These are phyloP conservation scores for Zaprionus obscuricornis DNA, from an alignment of 2,888 invertebrate species.

Conservation along the genomic window DNA sequence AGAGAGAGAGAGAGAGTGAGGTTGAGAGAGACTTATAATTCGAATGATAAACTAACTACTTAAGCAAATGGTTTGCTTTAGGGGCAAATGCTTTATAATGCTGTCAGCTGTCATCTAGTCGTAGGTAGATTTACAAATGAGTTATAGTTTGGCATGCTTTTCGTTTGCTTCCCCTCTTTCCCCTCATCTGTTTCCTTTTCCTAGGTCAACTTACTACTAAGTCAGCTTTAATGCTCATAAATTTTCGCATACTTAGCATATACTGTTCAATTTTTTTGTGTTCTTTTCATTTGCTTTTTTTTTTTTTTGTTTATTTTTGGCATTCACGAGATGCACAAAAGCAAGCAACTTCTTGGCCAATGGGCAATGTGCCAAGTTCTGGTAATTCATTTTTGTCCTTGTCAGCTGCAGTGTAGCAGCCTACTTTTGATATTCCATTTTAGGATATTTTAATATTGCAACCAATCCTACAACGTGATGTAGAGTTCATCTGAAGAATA, in stretches of 20 bases:
- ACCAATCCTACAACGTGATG: too few relatives aligned
- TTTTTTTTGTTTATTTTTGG: too few relatives aligned
- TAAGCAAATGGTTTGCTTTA: conserved; percentile 35
- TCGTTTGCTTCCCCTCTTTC: background rate
- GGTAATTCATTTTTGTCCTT: conserved; percentile 6
- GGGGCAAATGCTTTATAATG: too few relatives aligned
- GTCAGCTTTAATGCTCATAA: conserved; percentile 54
- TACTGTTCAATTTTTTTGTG: conserved; percentile 32
- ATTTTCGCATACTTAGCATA: conserved; percentile 64
- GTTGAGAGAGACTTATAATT: too few relatives aligned
- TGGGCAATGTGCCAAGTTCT: conserved; percentile 60
- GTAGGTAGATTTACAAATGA: conserved; percentile 49
- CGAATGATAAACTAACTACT: background rate
- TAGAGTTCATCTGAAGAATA: too few relatives aligned
- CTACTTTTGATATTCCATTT: too few relatives aligned
- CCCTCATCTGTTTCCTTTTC: conserved; percentile 1
- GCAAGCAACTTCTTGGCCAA: conserved; percentile 32
- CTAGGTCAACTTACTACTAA: conserved; percentile 28
- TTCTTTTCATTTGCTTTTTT: conserved; percentile 42
- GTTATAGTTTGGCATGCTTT: conserved; percentile 52
- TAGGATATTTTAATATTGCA: too few relatives aligned
- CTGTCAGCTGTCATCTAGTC: too few relatives aligned
- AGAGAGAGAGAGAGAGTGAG: too few relatives aligned
- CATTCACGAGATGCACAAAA: conserved; percentile 21
- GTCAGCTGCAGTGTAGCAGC: conserved; percentile 38